Evolutionary conservation across 2,888 invertebrate genomes (phyloP).

Genomic region (Nemoura dubitans): DNA sequence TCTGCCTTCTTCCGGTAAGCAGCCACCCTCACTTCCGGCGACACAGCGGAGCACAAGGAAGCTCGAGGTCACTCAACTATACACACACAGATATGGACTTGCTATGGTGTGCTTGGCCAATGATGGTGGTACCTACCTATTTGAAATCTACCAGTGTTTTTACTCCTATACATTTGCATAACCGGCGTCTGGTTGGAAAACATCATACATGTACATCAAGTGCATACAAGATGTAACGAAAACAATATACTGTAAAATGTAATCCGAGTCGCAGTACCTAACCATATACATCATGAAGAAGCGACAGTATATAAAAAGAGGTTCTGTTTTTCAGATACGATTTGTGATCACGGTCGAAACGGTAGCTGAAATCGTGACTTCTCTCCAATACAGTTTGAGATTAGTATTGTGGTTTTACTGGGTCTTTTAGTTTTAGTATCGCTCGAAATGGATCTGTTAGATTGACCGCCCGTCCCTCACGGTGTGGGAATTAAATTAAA

Average conservation of each 20-base stretch:
- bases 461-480: background rate
- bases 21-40: conserved; percentile 31
- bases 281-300: background rate
- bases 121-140: background rate
- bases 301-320: background rate
- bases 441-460: background rate
- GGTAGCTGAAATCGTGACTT: background rate
- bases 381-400: background rate
- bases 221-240: no score
- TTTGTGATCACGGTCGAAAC: background rate
- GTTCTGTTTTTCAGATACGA: background rate
- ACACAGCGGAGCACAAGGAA: conserved; percentile 1
- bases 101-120: background rate
- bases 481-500: conserved; percentile 13
- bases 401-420: background rate
- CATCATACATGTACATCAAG: background rate
- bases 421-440: background rate
- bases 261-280: background rate
- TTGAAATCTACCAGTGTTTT: conserved; percentile 8
- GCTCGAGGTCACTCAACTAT: conserved; percentile 27
- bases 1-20: conserved; percentile 30
- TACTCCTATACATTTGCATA: background rate
- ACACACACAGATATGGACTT: background rate
- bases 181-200: background rate
- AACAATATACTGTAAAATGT: background rate